A percentile compares a stretch with the other conserved stretches of the same genome.
Evolutionary conservation across 2,888 invertebrate genomes (phyloP).

Genomic region (Blera fallax): DNA sequence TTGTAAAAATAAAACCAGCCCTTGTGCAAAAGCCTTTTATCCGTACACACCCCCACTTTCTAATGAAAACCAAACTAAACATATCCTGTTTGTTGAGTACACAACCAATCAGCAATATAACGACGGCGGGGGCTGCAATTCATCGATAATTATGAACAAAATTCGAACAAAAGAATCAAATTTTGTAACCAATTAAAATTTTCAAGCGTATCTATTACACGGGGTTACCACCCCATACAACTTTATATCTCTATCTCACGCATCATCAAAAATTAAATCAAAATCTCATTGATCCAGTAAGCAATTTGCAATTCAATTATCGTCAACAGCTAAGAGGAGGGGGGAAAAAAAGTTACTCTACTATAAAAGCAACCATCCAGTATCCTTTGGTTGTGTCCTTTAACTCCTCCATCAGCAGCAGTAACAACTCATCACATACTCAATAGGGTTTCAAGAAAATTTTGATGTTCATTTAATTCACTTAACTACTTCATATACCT

Average conservation of each 20-base stretch:
- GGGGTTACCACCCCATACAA: too few species aligned
- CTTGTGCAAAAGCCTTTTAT: neutral
- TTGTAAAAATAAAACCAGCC: neutral
- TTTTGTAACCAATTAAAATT: conserved; percentile 2
- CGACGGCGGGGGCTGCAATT: neutral
- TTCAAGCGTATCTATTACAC: neutral
- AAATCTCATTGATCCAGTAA: conserved; percentile 23
- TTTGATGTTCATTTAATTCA: conserved; percentile 51
- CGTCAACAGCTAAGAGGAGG: conserved; percentile 16
- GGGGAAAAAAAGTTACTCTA: neutral
- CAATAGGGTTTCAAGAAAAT: conserved; percentile 29
- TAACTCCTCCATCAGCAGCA: neutral
- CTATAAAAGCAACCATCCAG: neutral
- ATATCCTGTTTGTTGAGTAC: neutral
- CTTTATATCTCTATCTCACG: neutral
- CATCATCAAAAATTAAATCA: neutral
- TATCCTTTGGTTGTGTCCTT: neutral
- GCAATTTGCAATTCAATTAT: conserved; percentile 62
- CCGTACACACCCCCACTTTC: neutral
- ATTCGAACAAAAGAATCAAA: neutral
- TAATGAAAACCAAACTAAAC: conserved; percentile 9
- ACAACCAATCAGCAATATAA: conserved; percentile 5
- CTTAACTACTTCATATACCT: neutral
- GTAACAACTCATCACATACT: conserved; percentile 18
- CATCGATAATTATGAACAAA: conserved; percentile 16